phyloP scores from a whole-genome alignment of 2,113 vertebrate genomes.

The Tetrao urogallus region DNA sequence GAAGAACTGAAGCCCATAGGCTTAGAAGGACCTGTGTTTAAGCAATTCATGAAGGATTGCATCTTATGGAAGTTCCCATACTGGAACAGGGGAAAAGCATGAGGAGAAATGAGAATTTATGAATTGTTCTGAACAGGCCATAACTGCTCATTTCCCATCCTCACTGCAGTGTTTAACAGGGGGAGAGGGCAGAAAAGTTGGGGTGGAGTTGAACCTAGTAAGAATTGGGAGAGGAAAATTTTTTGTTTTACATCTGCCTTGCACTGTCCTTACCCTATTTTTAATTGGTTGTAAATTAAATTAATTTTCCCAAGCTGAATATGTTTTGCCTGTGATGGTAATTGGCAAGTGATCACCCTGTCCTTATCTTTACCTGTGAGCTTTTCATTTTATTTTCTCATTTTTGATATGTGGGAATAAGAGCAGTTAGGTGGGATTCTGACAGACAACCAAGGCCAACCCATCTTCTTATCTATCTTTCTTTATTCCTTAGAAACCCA shows the following conservation, averaged over 20 bases:
- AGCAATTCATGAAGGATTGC: neutral
- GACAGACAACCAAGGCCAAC: neutral
- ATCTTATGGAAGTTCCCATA: neutral
- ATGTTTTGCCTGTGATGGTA: neutral
- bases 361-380: neutral
- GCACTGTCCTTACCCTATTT: neutral
- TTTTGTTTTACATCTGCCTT: neutral
- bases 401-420: neutral
- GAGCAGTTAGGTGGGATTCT: neutral
- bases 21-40: too few relatives aligned
- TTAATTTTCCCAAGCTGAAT: neutral
- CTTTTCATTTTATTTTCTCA: neutral
- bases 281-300: neutral
- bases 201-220: neutral
- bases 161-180: neutral
- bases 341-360: neutral
- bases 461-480: neutral
- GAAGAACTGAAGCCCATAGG: neutral
- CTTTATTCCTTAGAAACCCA: neutral
- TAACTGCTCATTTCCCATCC: neutral
- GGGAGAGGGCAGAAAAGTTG: too few relatives aligned
- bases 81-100: neutral
- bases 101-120: neutral
- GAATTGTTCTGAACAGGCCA: neutral
- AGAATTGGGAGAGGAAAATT: neutral